Percentiles rank a stretch among this genome's conserved stretches.
These are phyloP conservation scores for Poeciliopsis paucimaculata DNA, from an alignment of 2,797 vertebrate genomes.

Conservation along the genomic window DNA sequence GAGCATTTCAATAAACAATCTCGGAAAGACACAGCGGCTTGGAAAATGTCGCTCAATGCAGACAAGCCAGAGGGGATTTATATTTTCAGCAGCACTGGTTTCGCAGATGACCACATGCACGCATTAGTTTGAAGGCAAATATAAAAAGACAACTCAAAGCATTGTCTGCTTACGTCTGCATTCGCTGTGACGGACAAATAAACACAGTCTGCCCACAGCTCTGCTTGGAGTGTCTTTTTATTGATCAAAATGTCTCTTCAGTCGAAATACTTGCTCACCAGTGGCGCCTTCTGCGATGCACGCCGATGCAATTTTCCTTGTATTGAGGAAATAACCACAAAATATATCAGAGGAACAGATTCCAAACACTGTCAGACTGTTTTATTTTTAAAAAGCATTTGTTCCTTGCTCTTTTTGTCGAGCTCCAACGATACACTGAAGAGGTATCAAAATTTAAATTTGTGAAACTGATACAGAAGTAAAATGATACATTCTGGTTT, in stretches of 20 bases:
- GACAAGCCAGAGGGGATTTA: conserved; percentile 41
- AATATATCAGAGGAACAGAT: conserved; percentile 28
- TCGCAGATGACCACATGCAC: conserved; percentile 50
- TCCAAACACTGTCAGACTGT: conserved; percentile 15
- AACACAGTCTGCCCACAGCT: conserved; percentile 56
- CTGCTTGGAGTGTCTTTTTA: conserved; percentile 28
- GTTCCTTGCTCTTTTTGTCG: conserved; percentile 17
- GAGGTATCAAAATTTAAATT: background rate
- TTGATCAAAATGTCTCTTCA: conserved; percentile 38
- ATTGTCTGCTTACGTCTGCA: conserved; percentile 40
- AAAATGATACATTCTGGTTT: background rate
- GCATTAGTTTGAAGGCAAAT: conserved; percentile 24
- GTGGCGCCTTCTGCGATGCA: conserved; percentile 71
- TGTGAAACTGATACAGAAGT: background rate
- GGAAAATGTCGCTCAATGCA: conserved; percentile 60
- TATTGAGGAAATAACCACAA: conserved; percentile 33
- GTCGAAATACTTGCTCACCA: conserved; percentile 57
- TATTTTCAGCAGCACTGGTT: conserved; percentile 32
- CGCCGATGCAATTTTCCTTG: conserved; percentile 57
- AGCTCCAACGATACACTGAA: background rate
- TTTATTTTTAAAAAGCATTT: conserved; percentile 18
- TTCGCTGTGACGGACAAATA: conserved; percentile 50
- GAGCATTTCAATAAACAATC: conserved; percentile 38
- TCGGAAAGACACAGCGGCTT: conserved; percentile 41
- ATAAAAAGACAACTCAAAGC: conserved; percentile 9